Evolutionary conservation across 2,797 vertebrate species (phyloP).

Genomic region (Sparus aurata): DNA sequence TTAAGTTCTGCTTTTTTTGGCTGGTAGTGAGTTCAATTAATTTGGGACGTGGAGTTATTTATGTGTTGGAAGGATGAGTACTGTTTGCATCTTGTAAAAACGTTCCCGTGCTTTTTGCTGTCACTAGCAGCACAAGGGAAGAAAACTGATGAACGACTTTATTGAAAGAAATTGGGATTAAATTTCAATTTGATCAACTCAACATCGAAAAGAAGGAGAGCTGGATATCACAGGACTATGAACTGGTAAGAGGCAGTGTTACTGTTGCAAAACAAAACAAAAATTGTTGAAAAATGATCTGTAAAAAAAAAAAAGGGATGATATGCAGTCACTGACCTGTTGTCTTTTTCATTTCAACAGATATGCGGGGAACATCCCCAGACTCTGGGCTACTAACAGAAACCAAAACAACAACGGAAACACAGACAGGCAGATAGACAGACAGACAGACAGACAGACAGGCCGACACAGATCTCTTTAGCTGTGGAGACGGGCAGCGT

Average conservation of each 20-base stretch:
- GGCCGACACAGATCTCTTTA: conserved; percentile 40
- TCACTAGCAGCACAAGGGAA: conserved; percentile 32
- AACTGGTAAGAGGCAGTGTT: conserved; percentile 75
- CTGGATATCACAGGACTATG: conserved; percentile 58
- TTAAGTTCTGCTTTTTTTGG: conserved; percentile 21
- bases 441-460: conserved; percentile 25
- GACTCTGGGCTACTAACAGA: conserved; percentile 64
- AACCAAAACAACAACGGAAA: conserved; percentile 33
- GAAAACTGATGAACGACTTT: conserved; percentile 45
- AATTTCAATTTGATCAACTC: conserved; percentile 46
- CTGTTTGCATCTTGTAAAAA: conserved; percentile 37
- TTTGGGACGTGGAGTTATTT: conserved; percentile 63
- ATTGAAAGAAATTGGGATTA: conserved; percentile 61
- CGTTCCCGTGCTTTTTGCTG: conserved; percentile 44
- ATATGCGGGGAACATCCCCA: conserved; percentile 86
- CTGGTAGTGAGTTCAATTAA: conserved; percentile 17
- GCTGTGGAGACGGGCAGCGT: conserved; percentile 69
- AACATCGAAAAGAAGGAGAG: conserved; percentile 41
- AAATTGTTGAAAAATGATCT: background rate
- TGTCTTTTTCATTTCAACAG: conserved; percentile 63
- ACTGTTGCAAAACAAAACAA: background rate
- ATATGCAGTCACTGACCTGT: conserved; percentile 35
- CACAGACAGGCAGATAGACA: conserved; percentile 16
- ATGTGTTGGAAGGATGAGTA: conserved; percentile 42
- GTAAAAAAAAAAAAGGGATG: background rate